Evolutionary conservation across 2,113 vertebrate species (phyloP), one percentile per base, ranked within the genome.

Genomic region (Aphyosemion australe): DNA sequence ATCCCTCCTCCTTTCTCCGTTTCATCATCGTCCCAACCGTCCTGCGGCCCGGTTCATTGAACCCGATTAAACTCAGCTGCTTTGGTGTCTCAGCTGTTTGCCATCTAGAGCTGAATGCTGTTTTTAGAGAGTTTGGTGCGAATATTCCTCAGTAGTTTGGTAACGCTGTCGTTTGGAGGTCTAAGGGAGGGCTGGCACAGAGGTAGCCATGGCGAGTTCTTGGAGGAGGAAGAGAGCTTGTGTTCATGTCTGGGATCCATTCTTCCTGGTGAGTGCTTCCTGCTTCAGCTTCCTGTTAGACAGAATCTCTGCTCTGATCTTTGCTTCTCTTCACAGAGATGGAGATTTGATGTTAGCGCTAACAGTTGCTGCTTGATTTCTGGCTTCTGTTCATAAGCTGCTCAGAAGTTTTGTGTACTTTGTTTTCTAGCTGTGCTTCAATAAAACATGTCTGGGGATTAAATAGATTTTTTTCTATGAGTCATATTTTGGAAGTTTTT

Each of bases 201-300:
- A 21, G 12, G 57, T 37, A 46, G 51, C 45, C 48, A 60, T 56
- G 78, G 18, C 72, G n/a, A 50, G 16, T 51, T 47, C 47, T 14
- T 58, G 65, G 65, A 81, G 14, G 56, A 67, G 32, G 52, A 75
- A 6, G 26, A 51, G 47, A 32, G 8, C 57, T 78, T 71, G 74
- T 8, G 54, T 54, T 63, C 69, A n/a, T 37, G 73, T 69, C 53
- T 77, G 67, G 78, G 72, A 79, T 51, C 41, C 53, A 52, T 48
- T 60, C 31, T 79, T 65, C 12, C 59, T 61, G 72, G 79, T 61
- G 70, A 74, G 79, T 65, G 41, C 10, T 18, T 62, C 69, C 60
- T 65, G 67, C 56, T 54, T 58, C 21, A 1, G 31, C 42, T 46
- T 57, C 14, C 72, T 42, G 52, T 47, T 70, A 78, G 61, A 64